Percentiles rank a stretch among this genome's conserved stretches.
phyloP scores from a whole-genome alignment of 2,797 vertebrate genomes.

The Intellagama lesueurii region DNA sequence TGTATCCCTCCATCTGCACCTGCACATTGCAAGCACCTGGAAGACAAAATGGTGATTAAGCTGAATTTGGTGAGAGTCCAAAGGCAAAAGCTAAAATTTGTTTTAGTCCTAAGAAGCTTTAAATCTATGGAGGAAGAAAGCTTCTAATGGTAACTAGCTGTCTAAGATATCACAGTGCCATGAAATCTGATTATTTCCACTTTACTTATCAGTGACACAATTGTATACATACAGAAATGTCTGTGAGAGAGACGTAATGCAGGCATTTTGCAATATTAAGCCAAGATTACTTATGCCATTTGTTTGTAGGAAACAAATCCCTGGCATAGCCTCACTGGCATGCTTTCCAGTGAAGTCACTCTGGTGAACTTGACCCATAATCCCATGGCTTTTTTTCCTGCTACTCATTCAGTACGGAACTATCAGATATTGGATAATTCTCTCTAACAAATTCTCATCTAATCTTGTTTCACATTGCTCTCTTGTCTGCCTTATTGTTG shows the following conservation, averaged over 20 bases:
- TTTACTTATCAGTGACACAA: slow-evolving; percentile 48
- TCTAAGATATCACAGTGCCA: slow-evolving; percentile 52
- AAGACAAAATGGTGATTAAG: slow-evolving; percentile 56
- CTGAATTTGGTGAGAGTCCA: slow-evolving; percentile 45
- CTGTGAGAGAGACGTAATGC: background rate
- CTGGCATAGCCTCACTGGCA: slow-evolving; percentile 22
- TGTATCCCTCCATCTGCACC: slow-evolving; percentile 51
- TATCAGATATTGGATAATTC: slow-evolving; percentile 16
- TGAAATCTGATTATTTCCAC: slow-evolving; percentile 58
- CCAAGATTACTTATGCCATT: slow-evolving; percentile 33
- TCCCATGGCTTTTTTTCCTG: slow-evolving; percentile 46
- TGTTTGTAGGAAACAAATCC: slow-evolving; percentile 42
- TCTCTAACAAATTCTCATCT: slow-evolving; percentile 44
- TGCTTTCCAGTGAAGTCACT: slow-evolving; percentile 34
- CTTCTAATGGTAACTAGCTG: slow-evolving; percentile 41
- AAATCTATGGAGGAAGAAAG: slow-evolving; percentile 7
- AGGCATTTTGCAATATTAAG: slow-evolving; percentile 29
- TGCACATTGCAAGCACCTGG: slow-evolving; percentile 53
- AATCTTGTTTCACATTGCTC: slow-evolving; percentile 34
- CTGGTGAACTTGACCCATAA: slow-evolving; percentile 33
- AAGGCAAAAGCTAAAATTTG: slow-evolving; percentile 20
- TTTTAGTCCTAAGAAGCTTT: slow-evolving; percentile 55
- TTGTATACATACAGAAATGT: slow-evolving; percentile 8
- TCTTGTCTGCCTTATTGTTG: slow-evolving; percentile 30
- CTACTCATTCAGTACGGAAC: slow-evolving; percentile 46